Evolutionary conservation across 1,140 invertebrate species (phyloP), one percentile per base, ranked within the genome.

Genomic region (Odontomachus brunneus): DNA sequence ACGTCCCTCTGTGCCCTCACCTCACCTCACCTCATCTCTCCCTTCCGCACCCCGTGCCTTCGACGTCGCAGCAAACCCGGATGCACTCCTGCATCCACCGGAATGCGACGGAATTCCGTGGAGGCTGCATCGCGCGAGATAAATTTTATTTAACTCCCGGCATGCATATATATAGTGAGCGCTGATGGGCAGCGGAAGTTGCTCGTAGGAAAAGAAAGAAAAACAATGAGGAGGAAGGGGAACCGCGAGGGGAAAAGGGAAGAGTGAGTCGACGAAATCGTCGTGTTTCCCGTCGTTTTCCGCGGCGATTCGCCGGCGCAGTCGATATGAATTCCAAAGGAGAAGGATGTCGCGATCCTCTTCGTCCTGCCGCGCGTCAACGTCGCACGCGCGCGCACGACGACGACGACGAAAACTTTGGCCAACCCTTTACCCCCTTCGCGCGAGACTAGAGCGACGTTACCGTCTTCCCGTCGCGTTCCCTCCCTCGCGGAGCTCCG

Each of bases 141-240:
- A 90, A 90, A 90, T 90, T 90, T 90, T 89, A 90, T 90, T 86
- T 88, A 90, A 90, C 84, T 89, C 73, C 69, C 59, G 33, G 22
- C 63, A 73, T 65, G 9, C 38, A 44, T 11, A 44, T 11, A 44
- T 11, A 44, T 11, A 44, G 5, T 7, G 33, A 60, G 33, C 53
- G 57, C 65, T 83, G 81, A 87, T 86, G 85, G 69, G 74, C 67
- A 65, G 38, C 48, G 60, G 81, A 44, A 74, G 53, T 19, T 55
- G 1, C 15, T 60, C 26, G 48, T 24, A 22, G 9, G 49, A 69
- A 75, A 60, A 75, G 53, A 44, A 63, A 29, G 49, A 38, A 65
- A 24, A 63, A 33, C 48, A 12, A 65, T 22, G 19, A 22, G 22
- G 12, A 33, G 44, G 22, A 14, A 60, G 19, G 24, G 24, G n/a